phyloP scores from a whole-genome alignment of 2,113 vertebrate genomes.

The Gymnorhina tibicen region DNA sequence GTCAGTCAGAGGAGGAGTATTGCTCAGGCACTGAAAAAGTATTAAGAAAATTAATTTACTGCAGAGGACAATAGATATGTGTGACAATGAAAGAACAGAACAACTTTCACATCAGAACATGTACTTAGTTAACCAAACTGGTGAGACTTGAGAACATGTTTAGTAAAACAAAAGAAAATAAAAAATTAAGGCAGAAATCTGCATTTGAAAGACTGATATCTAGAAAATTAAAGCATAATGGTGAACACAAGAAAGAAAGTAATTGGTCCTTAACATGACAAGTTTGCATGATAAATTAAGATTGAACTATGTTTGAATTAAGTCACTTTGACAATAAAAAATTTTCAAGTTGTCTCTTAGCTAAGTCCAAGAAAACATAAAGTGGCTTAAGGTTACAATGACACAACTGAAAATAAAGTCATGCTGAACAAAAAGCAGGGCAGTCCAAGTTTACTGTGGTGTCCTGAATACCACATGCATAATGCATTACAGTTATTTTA shows the following conservation, averaged over 20 bases:
- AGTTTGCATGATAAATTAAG: not conserved
- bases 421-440: not conserved
- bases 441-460: not conserved
- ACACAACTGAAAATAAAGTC: not conserved
- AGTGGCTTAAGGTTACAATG: not conserved
- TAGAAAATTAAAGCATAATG: not conserved
- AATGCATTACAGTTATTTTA: not conserved
- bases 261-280: not conserved
- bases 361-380: not conserved
- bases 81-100: not conserved
- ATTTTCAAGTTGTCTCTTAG: not conserved
- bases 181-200: not conserved
- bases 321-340: not conserved
- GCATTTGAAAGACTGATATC: not conserved
- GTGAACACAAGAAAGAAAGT: not conserved
- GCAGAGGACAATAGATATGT: not conserved
- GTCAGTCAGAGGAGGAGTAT: slow-evolving; percentile 88
- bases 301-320: not conserved
- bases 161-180: not conserved
- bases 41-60: not conserved
- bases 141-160: rapidly evolving
- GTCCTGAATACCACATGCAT: not conserved
- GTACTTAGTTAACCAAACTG: not conserved
- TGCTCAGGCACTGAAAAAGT: slow-evolving; percentile 88
- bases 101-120: not conserved